phyloP scores from a whole-genome alignment of 2,888 invertebrate species.

The Euplexia lucipara region DNA sequence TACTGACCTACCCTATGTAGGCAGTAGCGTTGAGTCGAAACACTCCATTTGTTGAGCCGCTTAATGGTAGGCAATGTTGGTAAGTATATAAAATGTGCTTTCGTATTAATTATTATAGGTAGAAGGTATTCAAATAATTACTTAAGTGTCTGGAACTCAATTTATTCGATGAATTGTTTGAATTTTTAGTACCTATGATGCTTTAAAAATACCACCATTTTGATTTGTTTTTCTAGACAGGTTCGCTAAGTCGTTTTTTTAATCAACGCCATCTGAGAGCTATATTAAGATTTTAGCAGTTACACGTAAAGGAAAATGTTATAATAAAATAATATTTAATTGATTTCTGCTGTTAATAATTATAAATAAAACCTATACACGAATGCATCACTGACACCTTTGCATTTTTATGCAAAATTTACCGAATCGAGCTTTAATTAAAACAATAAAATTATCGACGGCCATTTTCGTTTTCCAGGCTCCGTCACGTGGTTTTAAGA shows the following conservation, averaged over 20 bases:
- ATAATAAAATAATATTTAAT: slow-evolving; percentile 3
- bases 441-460: slow-evolving; percentile 16
- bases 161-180: slow-evolving; percentile 11
- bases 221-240: slow-evolving; percentile 3
- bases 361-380: neutral
- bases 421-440: neutral
- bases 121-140: slow-evolving; percentile 14
- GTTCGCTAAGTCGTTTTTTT: neutral
- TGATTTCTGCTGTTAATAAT: neutral
- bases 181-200: neutral
- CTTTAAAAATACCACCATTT: neutral
- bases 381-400: neutral
- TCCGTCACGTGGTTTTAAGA: slow-evolving; percentile 19
- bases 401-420: neutral
- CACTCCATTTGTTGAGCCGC: slow-evolving; percentile 20
- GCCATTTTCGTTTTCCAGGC: slow-evolving; percentile 38
- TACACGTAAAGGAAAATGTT: neutral
- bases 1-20: slow-evolving; percentile 54
- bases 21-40: slow-evolving; percentile 18
- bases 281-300: neutral
- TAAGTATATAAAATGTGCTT: too few relatives aligned
- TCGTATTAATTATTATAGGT: too few relatives aligned
- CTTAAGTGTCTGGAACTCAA: slow-evolving; percentile 6
- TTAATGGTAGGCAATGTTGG: slow-evolving; percentile 8
- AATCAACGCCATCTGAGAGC: neutral